Conservation (phyloP, 2,113 vertebrate species). For the Dipodomys stephensi region DNA sequence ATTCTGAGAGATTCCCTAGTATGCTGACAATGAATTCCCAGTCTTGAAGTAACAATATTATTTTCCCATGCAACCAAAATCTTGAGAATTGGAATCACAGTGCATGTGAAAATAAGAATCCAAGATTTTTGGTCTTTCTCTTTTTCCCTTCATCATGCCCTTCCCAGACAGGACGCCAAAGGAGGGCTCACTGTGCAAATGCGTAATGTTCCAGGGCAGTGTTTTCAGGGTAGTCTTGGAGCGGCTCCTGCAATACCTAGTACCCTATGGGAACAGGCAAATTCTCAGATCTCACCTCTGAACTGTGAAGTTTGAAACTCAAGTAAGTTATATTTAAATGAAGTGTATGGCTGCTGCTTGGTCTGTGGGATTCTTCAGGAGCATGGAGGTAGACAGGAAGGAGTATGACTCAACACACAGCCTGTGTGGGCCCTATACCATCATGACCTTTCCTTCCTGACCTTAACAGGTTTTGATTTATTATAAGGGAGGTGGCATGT, state of each 20-base stretch:
- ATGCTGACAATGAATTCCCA: not conserved
- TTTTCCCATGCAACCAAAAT: constrained; percentile 5
- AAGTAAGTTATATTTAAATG: no score
- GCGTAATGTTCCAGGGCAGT: not conserved
- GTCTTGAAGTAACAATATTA: not conserved
- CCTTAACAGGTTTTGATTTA: no score
- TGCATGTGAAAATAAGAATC: not conserved
- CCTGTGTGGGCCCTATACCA: no score
- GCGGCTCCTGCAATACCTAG: no score
- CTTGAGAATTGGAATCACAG: not conserved
- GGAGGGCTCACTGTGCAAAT: not conserved
- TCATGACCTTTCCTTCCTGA: no score
- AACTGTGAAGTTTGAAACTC: constrained; percentile 1
- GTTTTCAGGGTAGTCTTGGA: not conserved
- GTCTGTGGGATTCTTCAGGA: no score
- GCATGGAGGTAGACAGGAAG: no score
- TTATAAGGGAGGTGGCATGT: not conserved
- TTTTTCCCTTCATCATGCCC: not conserved
- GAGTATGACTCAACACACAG: no score
- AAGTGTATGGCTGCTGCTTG: no score
- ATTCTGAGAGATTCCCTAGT: not conserved
- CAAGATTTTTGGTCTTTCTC: not conserved
- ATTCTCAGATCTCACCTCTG: not conserved
- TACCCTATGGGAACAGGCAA: no score
- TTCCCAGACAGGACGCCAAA: not conserved